Base-by-base conservation (phyloP, 2,888 invertebrate species). In the Cantharis lateralis region DNA sequence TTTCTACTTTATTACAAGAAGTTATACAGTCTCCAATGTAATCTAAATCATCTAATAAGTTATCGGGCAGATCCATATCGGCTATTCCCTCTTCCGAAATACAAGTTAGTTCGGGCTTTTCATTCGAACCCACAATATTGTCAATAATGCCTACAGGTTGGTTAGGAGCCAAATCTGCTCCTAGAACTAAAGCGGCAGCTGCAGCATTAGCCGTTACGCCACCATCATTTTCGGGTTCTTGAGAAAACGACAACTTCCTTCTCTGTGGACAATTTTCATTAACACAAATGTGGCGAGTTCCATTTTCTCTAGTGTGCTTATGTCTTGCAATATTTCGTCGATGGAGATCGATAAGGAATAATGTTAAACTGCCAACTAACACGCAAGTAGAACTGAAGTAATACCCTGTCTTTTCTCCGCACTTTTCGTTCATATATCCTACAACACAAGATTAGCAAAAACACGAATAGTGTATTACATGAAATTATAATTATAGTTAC, bases 11-110 rank as follows among this genome's bases (percentile, higher is more conserved):
- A 89, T 95, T 95, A 88, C 95, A 95, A 80, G 95, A 95, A 82
- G 95, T 95, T 87, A 95, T 95, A 87, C 95, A 95, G 87, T 95
- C 95, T 74, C 94, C 94, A 80, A 94, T 94, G 85, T 94, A 94
- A 85, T 95, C 94, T 81, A 95, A 89, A 84, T 95, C 95, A 78
- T 95, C 95, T 28, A 95, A 89, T 74, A 95, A 88, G 86, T 95
- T 94, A 84, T 95, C 95, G 16, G 95, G 95, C 68, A 95, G 90
- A 87, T 95, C 95, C 90, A 95, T 93, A 84, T 95, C 95, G 0
- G 95, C 93, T 71, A 95, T 94, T 24, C 95, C 95, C 85, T 95
- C 95, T 87, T 95, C 95, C 69, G 95, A 95, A 86, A 95, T 95
- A 88, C 95, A 95, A 13, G 95, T 95, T 80, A 95, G 90, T 87